Base-by-base conservation (phyloP, 2,888 invertebrate genomes). In the Cheilosia urbana region DNA sequence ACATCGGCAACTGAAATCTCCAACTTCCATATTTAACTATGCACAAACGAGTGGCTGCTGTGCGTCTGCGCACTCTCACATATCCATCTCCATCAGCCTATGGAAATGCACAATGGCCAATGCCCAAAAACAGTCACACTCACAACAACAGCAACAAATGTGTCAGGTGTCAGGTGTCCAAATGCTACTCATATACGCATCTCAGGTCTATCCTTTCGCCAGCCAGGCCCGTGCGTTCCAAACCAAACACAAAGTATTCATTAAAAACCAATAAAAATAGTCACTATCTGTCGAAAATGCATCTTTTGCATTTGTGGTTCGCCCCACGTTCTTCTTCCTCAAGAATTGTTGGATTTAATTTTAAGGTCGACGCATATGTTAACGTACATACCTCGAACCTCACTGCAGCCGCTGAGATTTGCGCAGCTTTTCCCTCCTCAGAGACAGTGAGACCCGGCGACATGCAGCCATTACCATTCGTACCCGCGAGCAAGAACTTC, bases 321-420 rank as follows among this genome's bases (percentile, higher is more conserved):
- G 49, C 19, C 58, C 21, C 15, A n/a, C n/a, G 19, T 40, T 24
- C 19, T 11, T 30, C 62, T 17, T 37, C 34, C 2, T 6, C 47
- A 40, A 63, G 83, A 83, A 82, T 72, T 57, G 53, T 30, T 45
- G 34, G 76, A 80, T 60, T 81, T 85, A 85, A 85, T 85, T 85
- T 85, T 85, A 85, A 85, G 85, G 85, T 85, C 85, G 85, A 77
- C 85, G 85, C 77, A 85, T 85, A 85, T 49, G 81, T 77, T 77
- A 77, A 77, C 71, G 79, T 84, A 19, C 49, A 58, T 19, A 71
- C 34, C 55, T 77, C 49, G 51, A n/a, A 71, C 34, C 55, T 77
- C 68, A 21, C n/a, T 21, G 37, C 55, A 7, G 45, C 30, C 30
- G 9, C 55, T 2, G 55, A 57, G 63, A 66, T 57, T 53, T 47